Percentiles rank a stretch among this genome's conserved stretches.
These are phyloP conservation scores for Puntigrus tetrazona DNA, from an alignment of 2,113 vertebrate genomes.

Conservation along the genomic window DNA sequence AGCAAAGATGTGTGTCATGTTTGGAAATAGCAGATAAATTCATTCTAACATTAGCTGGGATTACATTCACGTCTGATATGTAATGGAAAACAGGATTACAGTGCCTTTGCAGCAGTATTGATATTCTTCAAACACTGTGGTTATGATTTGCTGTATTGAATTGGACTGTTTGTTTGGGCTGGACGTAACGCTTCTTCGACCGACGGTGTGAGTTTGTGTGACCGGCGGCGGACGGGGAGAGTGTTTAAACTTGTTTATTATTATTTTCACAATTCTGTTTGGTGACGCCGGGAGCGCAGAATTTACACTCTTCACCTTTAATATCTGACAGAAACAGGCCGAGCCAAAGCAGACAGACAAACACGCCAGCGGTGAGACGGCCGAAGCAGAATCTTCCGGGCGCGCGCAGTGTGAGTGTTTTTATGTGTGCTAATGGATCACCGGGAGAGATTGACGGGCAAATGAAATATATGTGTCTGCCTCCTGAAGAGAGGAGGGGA, in stretches of 20 bases:
- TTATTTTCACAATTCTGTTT: background rate
- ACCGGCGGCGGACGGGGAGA: background rate
- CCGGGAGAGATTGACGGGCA: conserved; percentile 5
- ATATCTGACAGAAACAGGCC: background rate
- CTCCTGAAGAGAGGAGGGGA: conserved; percentile 2
- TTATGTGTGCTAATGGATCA: conserved; percentile 9
- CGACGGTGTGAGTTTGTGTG: background rate
- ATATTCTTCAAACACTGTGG: background rate
- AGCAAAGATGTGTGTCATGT: conserved; percentile 4
- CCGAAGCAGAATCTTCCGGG: background rate
- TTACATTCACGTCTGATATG: conserved; percentile 4
- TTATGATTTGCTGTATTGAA: background rate
- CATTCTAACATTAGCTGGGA: background rate
- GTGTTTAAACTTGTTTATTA: conserved; percentile 5
- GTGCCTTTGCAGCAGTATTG: background rate
- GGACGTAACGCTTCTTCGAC: background rate
- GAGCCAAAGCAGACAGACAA: conserved; percentile 1
- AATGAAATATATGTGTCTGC: conserved; percentile 5
- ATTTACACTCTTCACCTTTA: conserved; percentile 18
- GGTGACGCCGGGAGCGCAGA: background rate
- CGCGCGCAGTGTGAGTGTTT: background rate
- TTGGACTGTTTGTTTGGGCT: background rate
- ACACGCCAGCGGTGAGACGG: background rate
- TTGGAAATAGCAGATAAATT: background rate
- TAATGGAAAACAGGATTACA: conserved; percentile 5